Evolutionary conservation across 2,113 vertebrate genomes (phyloP), one percentile per base, ranked within the genome.

Genomic region (Rhineura floridana): DNA sequence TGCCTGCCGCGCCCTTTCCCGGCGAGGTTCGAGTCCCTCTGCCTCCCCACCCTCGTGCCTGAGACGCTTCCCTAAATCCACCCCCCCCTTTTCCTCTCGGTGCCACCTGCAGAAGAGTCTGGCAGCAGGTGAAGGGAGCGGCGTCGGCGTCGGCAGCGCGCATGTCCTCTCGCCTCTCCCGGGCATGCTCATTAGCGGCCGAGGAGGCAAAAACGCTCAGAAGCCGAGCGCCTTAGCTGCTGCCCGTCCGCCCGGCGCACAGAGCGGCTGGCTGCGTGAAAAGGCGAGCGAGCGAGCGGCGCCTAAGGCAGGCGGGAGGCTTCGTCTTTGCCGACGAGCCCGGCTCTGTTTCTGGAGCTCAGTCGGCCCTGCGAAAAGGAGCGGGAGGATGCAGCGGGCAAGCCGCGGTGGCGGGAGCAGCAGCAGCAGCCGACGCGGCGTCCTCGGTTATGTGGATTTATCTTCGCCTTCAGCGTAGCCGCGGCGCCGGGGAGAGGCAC

Each of bases 161-260:
- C 93, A 87, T 95, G 94, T 88, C 90, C 91, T 13, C n/a, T 52
- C 42, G 30, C 77, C 15, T 87, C 92, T 93, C 69, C 89, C 90
- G 91, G 93, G 93, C 94, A 95, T 93, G 94, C 94, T 93, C 94
- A 91, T 93, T 95, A 93, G 78, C 89, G 0, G 88, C 48, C 30
- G 28, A n/a, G 83, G 87, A 78, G 89, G 82, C 80, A 85, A 88
- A 81, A 7, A 30, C 67, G 67, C 44, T 33, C 30, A 59, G 77
- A 79, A 48, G 83, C n/a, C 59, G 80, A 70, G 87, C 82, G 70
- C 88, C 84, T 17, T 4, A 25, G 86, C 78, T 48, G 86, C 86
- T 77, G 91, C n/a, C 88, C 83, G 52, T 62, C 42, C 48, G 55
- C 9, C 88, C 93, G n/a, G 81, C 55, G 59, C 36, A n/a, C n/a